Base-by-base conservation (phyloP, 2,113 vertebrate species). In the Glaucidium brasilianum region DNA sequence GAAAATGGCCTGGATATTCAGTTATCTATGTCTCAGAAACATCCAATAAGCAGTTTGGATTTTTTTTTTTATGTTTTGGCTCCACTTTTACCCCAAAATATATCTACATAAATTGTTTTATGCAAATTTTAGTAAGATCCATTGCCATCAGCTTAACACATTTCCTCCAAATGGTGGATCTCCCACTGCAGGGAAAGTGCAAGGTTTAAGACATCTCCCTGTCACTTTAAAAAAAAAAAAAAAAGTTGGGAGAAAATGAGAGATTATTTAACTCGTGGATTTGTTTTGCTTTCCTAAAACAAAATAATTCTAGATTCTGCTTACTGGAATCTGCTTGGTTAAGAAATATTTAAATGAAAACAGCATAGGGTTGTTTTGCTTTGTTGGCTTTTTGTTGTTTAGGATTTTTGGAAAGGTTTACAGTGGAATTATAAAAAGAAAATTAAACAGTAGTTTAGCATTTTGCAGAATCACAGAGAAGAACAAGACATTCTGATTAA, bases 321-420 rank as follows among this genome's bases (percentile, higher is more conserved):
- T 95, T 94, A 76, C 69, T 82, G 95, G 80, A 95, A 92, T 87
- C 69, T 94, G 45, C 77, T 84, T 67, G 53, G 62, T 91, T 85
- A 87, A 94, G 84, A 94, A 94, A 92, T 49, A 84, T 77, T 96
- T 76, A 90, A 88, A 96, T 77, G 84, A 94, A 96, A 95, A 90
- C 43, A 73, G 62, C 80, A 39, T 5, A 53, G 45, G 22, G 49
- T 43, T 91, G 82, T 59, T 95, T 93, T 87, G 64, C 53, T 88
- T 85, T 85, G 84, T 82, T 93, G 77, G 66, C 34, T 93, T 88
- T 94, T 82, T 91, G 72, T 85, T 88, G 76, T 84, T 91, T 93
- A 82, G 69, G 84, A 68, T 66, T 85, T 79, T 85, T 79, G 53
- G 85, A 90, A 95, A 89, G 47, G 86, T 94, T 97, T 94, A 74